Conservation (phyloP, 2,888 invertebrate genomes). For the Boloria selene region DNA sequence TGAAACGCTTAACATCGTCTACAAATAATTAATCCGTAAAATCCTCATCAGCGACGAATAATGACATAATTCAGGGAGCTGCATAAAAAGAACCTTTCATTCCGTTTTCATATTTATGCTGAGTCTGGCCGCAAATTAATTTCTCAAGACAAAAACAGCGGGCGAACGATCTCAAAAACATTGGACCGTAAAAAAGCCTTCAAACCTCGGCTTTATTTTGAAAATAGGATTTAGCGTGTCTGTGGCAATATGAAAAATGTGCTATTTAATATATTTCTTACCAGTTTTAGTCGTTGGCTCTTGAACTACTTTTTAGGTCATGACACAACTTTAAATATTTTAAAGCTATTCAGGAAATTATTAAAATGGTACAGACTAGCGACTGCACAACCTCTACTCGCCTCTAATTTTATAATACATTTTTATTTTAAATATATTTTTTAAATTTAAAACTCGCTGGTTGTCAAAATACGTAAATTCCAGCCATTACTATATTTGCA, state of each 20-base stretch:
- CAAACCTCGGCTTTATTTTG: slow-evolving; percentile 9
- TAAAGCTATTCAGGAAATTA: no score
- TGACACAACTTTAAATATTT: not conserved
- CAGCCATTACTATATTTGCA: no score
- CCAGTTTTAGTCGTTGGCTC: slow-evolving; percentile 4
- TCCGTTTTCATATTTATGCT: slow-evolving; percentile 25
- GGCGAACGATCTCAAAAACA: slow-evolving; percentile 38
- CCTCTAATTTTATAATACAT: no score
- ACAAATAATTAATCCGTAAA: slow-evolving; percentile 28
- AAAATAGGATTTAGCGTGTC: slow-evolving; percentile 4
- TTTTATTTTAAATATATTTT: no score
- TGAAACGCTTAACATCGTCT: slow-evolving; percentile 18
- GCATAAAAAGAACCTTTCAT: slow-evolving; percentile 2
- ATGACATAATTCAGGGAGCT: slow-evolving; percentile 6
- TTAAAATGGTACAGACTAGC: no score
- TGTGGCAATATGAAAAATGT: slow-evolving; percentile 9
- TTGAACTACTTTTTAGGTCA: slow-evolving; percentile 4
- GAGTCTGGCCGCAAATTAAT: slow-evolving; percentile 38
- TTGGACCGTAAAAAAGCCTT: slow-evolving; percentile 33
- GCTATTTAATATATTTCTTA: slow-evolving; percentile 9
- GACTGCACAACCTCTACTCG: no score
- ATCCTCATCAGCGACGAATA: slow-evolving; percentile 31
- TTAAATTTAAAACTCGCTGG: no score
- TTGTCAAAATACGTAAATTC: no score
- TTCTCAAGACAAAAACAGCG: slow-evolving; percentile 40